These are phyloP conservation scores for Battus philenor DNA, from an alignment of 1,140 invertebrate genomes.

Conservation along the genomic window DNA sequence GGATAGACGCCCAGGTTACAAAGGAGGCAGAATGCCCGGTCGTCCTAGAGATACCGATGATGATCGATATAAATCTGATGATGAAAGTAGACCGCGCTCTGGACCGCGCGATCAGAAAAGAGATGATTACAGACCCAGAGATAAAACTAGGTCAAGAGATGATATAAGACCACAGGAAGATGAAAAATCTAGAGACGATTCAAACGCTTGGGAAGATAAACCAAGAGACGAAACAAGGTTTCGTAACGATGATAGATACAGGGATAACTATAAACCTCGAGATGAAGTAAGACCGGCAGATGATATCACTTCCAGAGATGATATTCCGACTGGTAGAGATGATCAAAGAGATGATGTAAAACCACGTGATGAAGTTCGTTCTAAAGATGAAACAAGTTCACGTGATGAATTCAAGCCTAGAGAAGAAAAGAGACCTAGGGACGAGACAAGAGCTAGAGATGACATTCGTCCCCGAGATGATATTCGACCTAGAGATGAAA, in stretches of 20 bases:
- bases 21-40: slow-evolving; percentile 41
- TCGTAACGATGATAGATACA: slow-evolving; percentile 28
- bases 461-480: slow-evolving; percentile 37
- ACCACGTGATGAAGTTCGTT: slow-evolving; percentile 23
- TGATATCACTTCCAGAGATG: slow-evolving; percentile 19
- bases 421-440: slow-evolving; percentile 30
- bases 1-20: slow-evolving; percentile 43
- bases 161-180: slow-evolving; percentile 27
- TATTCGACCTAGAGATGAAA: slow-evolving; percentile 34
- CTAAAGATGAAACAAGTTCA: slow-evolving; percentile 24
- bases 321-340: slow-evolving; percentile 9
- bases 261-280: slow-evolving; percentile 28
- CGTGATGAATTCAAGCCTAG: slow-evolving; percentile 32
- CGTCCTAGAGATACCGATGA: slow-evolving; percentile 49
- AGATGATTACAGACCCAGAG: slow-evolving; percentile 30
- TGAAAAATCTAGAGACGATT: slow-evolving; percentile 29
- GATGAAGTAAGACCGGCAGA: slow-evolving; percentile 26
- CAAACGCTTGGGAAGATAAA: slow-evolving; percentile 30
- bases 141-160: slow-evolving; percentile 30
- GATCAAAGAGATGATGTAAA: slow-evolving; percentile 18
- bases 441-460: slow-evolving; percentile 24
- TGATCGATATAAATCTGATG: slow-evolving; percentile 33
- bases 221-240: slow-evolving; percentile 27
- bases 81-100: slow-evolving; percentile 33
- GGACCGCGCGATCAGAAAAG: slow-evolving; percentile 25